Evolutionary conservation across 1,140 invertebrate species (phyloP).

Genomic region (Drosophila seguyi): DNA sequence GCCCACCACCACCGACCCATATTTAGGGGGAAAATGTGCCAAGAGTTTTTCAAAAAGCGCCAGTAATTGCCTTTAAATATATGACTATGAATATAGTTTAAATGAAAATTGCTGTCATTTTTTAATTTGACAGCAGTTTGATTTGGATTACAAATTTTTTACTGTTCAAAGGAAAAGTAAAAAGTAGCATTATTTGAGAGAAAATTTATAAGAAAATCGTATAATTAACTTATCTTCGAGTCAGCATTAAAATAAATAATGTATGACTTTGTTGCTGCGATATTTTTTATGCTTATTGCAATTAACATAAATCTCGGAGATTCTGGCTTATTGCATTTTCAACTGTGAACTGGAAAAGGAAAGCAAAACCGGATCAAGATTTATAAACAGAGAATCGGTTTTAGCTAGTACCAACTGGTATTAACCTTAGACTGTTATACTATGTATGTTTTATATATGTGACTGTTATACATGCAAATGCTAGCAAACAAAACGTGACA

Average conservation of each 20-base stretch:
- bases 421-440: slow-evolving; percentile 15
- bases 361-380: slow-evolving; percentile 30
- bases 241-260: slow-evolving; percentile 9
- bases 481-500: slow-evolving; percentile 52
- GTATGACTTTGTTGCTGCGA: slow-evolving; percentile 1
- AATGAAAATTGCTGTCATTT: no score
- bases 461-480: slow-evolving; percentile 31
- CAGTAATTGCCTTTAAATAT: slow-evolving; percentile 6
- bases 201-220: not conserved
- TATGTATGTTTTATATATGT: no score
- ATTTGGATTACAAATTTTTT: not conserved
- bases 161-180: not conserved
- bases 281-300: slow-evolving; percentile 14
- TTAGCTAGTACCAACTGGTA: slow-evolving; percentile 22
- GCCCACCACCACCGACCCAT: not conserved
- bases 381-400: slow-evolving; percentile 14
- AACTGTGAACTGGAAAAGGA: not conserved
- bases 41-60: slow-evolving; percentile 20
- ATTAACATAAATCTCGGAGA: slow-evolving; percentile 27
- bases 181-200: not conserved
- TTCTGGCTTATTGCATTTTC: slow-evolving; percentile 3
- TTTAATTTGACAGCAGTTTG: not conserved
- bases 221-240: no score
- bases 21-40: slow-evolving; percentile 25
- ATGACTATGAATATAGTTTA: not conserved